These are phyloP conservation scores for Hirtodrosophila cameraria DNA, from an alignment of 2,888 invertebrate genomes.

Conservation along the genomic window DNA sequence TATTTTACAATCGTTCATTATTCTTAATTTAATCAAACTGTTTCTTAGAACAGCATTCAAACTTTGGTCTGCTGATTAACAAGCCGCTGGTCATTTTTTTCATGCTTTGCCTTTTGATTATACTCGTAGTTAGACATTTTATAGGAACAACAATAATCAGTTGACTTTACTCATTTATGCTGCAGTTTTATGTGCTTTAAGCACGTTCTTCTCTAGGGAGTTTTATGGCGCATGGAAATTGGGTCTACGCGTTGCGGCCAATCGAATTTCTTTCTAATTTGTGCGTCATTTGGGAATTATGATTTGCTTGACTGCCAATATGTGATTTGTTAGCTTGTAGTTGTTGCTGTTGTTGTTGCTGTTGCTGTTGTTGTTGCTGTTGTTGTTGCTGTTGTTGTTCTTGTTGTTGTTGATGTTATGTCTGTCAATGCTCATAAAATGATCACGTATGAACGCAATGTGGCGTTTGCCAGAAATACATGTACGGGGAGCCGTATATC, in stretches of 20 bases:
- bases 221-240: slow-evolving; percentile 46
- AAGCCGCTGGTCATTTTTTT: slow-evolving; percentile 12
- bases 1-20: slow-evolving; percentile 1
- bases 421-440: slow-evolving; percentile 7
- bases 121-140: slow-evolving; percentile 17
- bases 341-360: no score
- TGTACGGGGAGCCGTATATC: slow-evolving; percentile 1
- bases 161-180: slow-evolving; percentile 9
- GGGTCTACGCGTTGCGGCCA: slow-evolving; percentile 23
- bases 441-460: background rate
- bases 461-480: background rate
- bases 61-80: slow-evolving; percentile 21
- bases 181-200: slow-evolving; percentile 29
- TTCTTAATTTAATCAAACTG: background rate
- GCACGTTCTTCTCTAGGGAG: slow-evolving; percentile 47
- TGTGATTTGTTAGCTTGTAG: slow-evolving; percentile 11
- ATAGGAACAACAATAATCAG: slow-evolving; percentile 19
- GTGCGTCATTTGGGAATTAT: slow-evolving; percentile 29
- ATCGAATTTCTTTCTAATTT: slow-evolving; percentile 50
- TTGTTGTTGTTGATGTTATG: no score
- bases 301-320: slow-evolving; percentile 16
- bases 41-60: slow-evolving; percentile 12
- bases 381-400: no score
- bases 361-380: no score
- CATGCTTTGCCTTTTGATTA: slow-evolving; percentile 26